Evolutionary conservation across 2,113 vertebrate species (phyloP).

Genomic region (Apus apus): DNA sequence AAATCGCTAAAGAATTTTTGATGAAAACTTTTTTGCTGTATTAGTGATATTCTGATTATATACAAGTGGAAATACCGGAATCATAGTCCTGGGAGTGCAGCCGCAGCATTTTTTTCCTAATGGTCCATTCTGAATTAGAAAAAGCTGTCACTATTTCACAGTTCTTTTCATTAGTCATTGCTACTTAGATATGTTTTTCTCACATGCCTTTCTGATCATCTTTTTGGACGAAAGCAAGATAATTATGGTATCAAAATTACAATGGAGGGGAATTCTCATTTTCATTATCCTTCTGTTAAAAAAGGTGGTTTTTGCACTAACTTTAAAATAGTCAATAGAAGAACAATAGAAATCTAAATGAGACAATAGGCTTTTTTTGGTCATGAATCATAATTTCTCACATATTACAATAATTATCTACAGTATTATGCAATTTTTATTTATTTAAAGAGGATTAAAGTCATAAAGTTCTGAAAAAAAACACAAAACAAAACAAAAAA

Average conservation of each 20-base stretch:
- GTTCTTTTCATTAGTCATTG: conserved; percentile 44
- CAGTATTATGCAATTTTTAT: neutral
- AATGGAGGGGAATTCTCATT: conserved; percentile 50
- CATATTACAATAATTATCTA: conserved; percentile 16
- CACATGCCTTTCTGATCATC: neutral
- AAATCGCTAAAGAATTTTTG: neutral
- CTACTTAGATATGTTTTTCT: neutral
- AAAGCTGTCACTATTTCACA: neutral
- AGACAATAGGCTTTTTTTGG: conserved; percentile 30
- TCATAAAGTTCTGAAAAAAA: conserved; percentile 33
- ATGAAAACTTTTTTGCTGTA: accelerated
- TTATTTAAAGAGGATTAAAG: conserved; percentile 11
- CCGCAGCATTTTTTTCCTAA: neutral
- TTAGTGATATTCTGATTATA: neutral
- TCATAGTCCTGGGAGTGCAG: neutral
- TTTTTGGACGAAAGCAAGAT: conserved; percentile 19
- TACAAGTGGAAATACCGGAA: neutral
- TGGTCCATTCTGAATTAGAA: conserved; percentile 29
- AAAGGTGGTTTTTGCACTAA: conserved; percentile 40
- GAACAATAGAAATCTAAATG: conserved; percentile 4
- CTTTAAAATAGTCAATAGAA: conserved; percentile 62
- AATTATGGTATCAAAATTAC: conserved; percentile 65
- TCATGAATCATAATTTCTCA: conserved; percentile 39
- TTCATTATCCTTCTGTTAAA: conserved; percentile 43
- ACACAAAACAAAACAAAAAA: neutral